Evolutionary conservation across 2,797 vertebrate genomes (phyloP).

Genomic region (Odontamblyopus rebecca): DNA sequence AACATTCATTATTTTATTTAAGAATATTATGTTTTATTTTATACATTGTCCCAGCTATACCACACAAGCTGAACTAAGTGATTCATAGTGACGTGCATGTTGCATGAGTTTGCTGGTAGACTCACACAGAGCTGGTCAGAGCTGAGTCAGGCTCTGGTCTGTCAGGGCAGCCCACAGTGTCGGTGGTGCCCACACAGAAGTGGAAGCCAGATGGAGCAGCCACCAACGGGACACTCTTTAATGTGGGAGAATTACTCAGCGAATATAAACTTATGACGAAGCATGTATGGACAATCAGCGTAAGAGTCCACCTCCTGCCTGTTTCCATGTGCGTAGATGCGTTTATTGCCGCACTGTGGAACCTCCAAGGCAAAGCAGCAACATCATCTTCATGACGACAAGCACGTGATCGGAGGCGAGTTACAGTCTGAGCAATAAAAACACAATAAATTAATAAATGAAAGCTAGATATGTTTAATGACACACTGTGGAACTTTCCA

Average conservation of each 20-base stretch:
- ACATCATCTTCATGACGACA: no score
- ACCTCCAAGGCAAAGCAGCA: no score
- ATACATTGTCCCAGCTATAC: neutral
- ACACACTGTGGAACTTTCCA: no score
- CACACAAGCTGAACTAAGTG: neutral
- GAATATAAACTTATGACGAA: neutral
- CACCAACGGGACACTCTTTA: slow-evolving; percentile 22
- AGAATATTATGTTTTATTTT: neutral
- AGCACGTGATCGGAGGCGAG: no score
- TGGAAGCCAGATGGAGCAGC: slow-evolving; percentile 43
- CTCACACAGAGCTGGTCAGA: slow-evolving; percentile 51
- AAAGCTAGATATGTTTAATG: no score
- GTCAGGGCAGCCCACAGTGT: slow-evolving; percentile 45
- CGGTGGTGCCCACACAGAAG: slow-evolving; percentile 34
- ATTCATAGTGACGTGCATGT: slow-evolving; percentile 31
- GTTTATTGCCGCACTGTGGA: no score
- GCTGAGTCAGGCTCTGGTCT: slow-evolving; percentile 54
- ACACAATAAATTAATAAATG: no score
- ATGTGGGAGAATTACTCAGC: slow-evolving; percentile 7
- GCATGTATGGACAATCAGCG: neutral
- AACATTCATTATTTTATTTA: no score
- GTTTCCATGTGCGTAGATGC: no score
- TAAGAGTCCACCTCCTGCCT: no score
- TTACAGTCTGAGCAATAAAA: no score
- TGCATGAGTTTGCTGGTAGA: slow-evolving; percentile 32